A percentile compares a stretch with the other conserved stretches of the same genome.
Evolutionary conservation across 1,140 invertebrate genomes (phyloP).

Genomic region (Wasmannia auropunctata): DNA sequence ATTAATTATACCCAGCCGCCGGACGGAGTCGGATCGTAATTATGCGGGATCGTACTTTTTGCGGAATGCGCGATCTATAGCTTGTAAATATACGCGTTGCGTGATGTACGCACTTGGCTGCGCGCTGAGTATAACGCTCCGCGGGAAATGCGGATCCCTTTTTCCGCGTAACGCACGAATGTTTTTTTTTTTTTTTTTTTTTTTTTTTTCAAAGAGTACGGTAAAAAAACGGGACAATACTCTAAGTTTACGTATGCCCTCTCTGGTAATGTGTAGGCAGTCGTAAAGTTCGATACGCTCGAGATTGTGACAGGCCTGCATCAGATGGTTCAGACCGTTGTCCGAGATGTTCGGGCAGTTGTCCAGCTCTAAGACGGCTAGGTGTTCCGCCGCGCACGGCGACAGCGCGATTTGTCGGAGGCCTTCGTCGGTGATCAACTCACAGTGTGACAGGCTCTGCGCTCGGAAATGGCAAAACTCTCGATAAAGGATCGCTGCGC

Average conservation of each 20-base stretch:
- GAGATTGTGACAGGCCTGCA: conserved; percentile 97
- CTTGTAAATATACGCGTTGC: conserved; percentile 8
- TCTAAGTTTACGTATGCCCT: conserved; percentile 97
- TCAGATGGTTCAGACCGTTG: conserved; percentile 95
- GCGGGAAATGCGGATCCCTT: background rate
- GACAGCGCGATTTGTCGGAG: conserved; percentile 97
- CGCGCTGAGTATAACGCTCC: conserved; percentile 8
- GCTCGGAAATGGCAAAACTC: conserved; percentile 5
- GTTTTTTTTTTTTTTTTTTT: too few species aligned
- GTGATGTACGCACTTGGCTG: conserved; percentile 9
- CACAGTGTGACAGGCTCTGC: conserved; percentile 98
- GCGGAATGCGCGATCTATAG: conserved; percentile 5
- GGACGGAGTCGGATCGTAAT: background rate
- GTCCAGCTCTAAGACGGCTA: conserved; percentile 98
- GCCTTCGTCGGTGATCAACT: conserved; percentile 99
- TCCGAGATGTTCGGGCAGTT: conserved; percentile 99
- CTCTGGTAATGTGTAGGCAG: conserved; percentile 98
- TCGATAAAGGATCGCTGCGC: background rate
- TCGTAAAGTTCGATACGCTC: conserved; percentile 99
- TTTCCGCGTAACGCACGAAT: conserved; percentile 2
- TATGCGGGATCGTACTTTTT: conserved; percentile 5
- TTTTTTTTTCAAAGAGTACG: background rate
- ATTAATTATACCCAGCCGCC: conserved; percentile 14
- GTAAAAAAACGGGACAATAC: conserved; percentile 85
- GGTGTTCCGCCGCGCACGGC: conserved; percentile 95